Evolutionary conservation across 2,888 invertebrate genomes (phyloP), one percentile per base, ranked within the genome.

Genomic region (Oscheius sp.): DNA sequence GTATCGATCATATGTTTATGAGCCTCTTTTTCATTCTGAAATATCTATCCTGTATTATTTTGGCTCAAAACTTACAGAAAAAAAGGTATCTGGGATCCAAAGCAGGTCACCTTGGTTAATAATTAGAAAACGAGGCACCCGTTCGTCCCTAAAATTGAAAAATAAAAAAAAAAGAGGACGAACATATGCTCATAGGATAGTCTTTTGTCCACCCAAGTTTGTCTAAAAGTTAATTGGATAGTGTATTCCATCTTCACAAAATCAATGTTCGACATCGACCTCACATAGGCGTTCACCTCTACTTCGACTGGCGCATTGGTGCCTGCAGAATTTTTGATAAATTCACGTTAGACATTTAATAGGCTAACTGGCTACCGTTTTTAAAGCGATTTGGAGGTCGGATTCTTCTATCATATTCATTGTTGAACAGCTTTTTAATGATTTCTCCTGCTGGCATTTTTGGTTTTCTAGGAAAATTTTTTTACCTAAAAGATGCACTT

Each of bases 191-290:
- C 23, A 37, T 65, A 65, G 37, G 53, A 23, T 8, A 65, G 27
- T 25, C 65, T n/a, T 29, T 52, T 10, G 29, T 65, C 65, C 17
- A 12, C 10, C 65, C 65, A 65, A n/a, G 65, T 39, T 53, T 65
- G 65, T 3, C 65, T 37, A 27, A 65, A 53, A 23, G 65, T 65
- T 42, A 65, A 39, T 39, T 65, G 65, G 34, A 53, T 20, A 17
- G 20, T 45, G 53, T 65, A 65, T 42, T 65, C 53, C 65, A 65
- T 65, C 25, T 65, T 65, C 8, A 65, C 65, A 65, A 65, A 65
- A 31, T 65, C 65, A 42, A 65, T 65, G 17, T 65, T 52, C 15
- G 65, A 65, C 52, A 65, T 53, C 65, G 53, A 53, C 34, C 65
- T 6, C 17, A 65, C 39, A 34, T 65, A 65, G 29, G 53, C 53